Base-by-base conservation (phyloP, 2,888 invertebrate genomes). In the Sussaba pulchella region DNA sequence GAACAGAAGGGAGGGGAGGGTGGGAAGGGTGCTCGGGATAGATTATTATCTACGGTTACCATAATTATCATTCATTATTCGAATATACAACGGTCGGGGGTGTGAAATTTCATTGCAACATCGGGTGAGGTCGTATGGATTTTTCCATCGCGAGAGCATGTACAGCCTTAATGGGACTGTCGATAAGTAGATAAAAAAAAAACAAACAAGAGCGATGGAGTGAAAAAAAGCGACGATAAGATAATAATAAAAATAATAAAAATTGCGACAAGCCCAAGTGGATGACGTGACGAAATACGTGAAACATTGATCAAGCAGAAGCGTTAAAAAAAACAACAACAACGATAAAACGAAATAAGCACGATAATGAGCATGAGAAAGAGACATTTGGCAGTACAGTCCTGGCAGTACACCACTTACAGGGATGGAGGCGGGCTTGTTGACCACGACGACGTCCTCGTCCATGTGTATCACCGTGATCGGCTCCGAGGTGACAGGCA, bases 401-500 rank as follows among this genome's bases (percentile, higher is more conserved):
- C 87, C 91, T 92, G 89, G 88, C 94, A 95, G 95, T 94, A 95
- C 95, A 96, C 96, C 96, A 97, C 97, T 98, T 97, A 99, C 98
- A 94, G 99, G 99, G 95, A 99, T 98, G 94, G 99, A 99, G 94
- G 98, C 97, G 93, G 99, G 99, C 96, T 99, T 99, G 96, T 99
- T 98, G 94, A 99, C 98, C 94, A 99, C 99, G 94, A 99, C 96
- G 94, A 99, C 95, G 95, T 99, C 98, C 94, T 99, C 98, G 94
- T 98, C 98, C 95, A 99, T 97, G 94, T 97, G 97, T 93, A 99
- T 96, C 94, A 99, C 97, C 94, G 97, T 96, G 95, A 99, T 97
- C 94, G 97, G 96, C 95, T 97, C 96, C 94, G 97, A 97, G 94
- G 98, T 96, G 94, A 99, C 99, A 93, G 99, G 98, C 94, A 98